Percentiles rank a stretch among this genome's conserved stretches.
phyloP scores from a whole-genome alignment of 2,797 vertebrate genomes.

The Ammospiza maritima region DNA sequence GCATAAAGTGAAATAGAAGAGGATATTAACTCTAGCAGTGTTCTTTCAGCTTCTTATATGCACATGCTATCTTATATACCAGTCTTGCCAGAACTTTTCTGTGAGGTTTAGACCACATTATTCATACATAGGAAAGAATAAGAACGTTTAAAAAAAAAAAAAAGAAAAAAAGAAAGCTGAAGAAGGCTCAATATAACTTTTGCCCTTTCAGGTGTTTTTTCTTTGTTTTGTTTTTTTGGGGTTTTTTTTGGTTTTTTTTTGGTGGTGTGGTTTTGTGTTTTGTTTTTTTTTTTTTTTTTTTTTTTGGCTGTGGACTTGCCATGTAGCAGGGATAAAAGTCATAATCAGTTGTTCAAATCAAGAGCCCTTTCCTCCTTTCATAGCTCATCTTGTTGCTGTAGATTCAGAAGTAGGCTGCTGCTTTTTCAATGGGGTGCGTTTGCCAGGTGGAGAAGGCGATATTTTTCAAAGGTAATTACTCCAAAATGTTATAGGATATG shows the following conservation, averaged over 20 bases:
- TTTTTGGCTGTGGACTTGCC: not conserved
- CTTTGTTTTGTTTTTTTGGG: not conserved
- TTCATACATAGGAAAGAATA: not conserved
- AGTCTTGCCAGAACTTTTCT: not conserved
- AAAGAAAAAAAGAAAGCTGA: rapidly evolving
- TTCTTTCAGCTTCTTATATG: not conserved
- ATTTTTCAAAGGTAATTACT: not conserved
- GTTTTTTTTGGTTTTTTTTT: not conserved
- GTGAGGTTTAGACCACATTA: not conserved
- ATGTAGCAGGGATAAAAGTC: not conserved
- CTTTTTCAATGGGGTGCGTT: not conserved
- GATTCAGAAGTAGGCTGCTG: not conserved
- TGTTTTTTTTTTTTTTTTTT: not conserved
- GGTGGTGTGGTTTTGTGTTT: too few relatives aligned
- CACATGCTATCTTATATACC: not conserved
- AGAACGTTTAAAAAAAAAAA: not conserved
- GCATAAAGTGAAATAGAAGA: not conserved
- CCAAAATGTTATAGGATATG: not conserved
- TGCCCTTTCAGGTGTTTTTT: not conserved
- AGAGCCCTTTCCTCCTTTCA: not conserved
- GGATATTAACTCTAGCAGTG: not conserved
- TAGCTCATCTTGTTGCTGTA: not conserved
- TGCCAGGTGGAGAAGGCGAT: not conserved
- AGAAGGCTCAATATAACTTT: not conserved
- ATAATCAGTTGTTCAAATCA: not conserved